Percentiles rank a stretch among this genome's conserved stretches.
These are phyloP conservation scores for Thinocorus orbignyianus DNA, from an alignment of 2,113 vertebrate species.

Conservation along the genomic window DNA sequence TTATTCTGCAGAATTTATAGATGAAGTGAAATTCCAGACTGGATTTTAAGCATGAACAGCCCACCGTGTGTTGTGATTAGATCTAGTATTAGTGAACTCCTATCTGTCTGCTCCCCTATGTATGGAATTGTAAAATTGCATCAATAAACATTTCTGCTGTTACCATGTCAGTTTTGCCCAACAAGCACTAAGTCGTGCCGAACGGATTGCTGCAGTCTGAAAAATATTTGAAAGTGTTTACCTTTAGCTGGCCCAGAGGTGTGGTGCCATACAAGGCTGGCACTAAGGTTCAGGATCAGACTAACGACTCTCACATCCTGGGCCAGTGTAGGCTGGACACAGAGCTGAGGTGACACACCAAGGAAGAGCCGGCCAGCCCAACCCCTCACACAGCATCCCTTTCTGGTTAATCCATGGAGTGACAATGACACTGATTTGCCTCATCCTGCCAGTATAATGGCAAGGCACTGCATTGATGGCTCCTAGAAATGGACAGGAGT, in stretches of 20 bases:
- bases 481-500: conserved; percentile 77
- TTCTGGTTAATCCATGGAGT: conserved; percentile 75
- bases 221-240: conserved; percentile 73
- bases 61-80: background rate
- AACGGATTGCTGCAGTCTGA: conserved; percentile 57
- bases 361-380: conserved; percentile 71
- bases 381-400: conserved; percentile 76
- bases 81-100: background rate
- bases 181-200: background rate
- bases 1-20: background rate
- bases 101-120: background rate
- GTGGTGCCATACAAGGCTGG: conserved; percentile 67
- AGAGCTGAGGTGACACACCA: conserved; percentile 74
- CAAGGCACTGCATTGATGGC: conserved; percentile 72
- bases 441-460: conserved; percentile 72
- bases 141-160: background rate
- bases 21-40: conserved; percentile 15
- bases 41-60: background rate
- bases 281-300: conserved; percentile 75
- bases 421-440: conserved; percentile 74
- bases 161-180: background rate
- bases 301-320: conserved; percentile 71
- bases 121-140: background rate
- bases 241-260: conserved; percentile 74
- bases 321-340: conserved; percentile 72